These are phyloP conservation scores for Prietella phreatophila DNA, from an alignment of 2,113 vertebrate genomes.

Conservation along the genomic window DNA sequence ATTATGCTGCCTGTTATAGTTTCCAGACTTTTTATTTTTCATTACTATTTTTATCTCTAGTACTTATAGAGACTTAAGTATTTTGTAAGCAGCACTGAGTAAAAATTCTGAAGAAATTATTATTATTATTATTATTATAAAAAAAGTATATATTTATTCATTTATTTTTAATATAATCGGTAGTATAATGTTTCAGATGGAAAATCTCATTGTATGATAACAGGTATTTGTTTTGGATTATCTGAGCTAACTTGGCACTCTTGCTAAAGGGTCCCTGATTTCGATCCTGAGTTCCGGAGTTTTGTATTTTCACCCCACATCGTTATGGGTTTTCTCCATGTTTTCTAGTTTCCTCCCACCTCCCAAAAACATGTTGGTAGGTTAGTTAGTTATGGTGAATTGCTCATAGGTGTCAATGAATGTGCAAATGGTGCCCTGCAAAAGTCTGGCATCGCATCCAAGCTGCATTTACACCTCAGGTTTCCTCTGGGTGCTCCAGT, in stretches of 20 bases:
- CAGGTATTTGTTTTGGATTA: not conserved
- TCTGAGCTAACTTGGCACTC: not conserved
- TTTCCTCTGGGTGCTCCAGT: no score
- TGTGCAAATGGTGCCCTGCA: not conserved
- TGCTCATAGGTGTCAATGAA: not conserved
- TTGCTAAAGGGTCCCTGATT: not conserved
- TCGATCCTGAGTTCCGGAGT: not conserved
- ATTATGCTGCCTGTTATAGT: not conserved
- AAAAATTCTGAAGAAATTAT: not conserved
- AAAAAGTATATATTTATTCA: not conserved
- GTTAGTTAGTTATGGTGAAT: not conserved
- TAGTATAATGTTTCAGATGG: not conserved
- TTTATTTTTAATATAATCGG: not conserved
- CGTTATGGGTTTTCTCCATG: not conserved
- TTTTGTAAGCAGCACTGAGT: not conserved
- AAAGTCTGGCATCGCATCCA: not conserved
- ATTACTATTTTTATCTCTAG: not conserved
- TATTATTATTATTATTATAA: not conserved
- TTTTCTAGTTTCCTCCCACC: not conserved
- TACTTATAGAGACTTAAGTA: not conserved
- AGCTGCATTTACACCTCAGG: no score
- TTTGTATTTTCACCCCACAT: not conserved
- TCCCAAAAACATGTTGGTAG: not conserved
- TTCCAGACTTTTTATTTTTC: not conserved
- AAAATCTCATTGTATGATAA: not conserved